Evolutionary conservation across 2,797 vertebrate species (phyloP), one percentile per base, ranked within the genome.

Genomic region (Lemur catta): DNA sequence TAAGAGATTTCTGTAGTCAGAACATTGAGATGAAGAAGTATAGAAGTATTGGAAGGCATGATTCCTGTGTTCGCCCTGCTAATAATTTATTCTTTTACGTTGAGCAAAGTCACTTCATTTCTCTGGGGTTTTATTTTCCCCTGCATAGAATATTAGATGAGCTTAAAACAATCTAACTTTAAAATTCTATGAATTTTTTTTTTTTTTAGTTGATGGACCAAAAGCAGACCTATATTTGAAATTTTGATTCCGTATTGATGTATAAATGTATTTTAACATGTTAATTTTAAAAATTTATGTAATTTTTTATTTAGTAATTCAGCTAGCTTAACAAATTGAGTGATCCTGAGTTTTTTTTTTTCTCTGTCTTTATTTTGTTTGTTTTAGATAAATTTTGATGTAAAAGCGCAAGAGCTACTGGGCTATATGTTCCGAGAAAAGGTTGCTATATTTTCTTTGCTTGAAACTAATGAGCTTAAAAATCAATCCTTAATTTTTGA

Each of bases 371-470:
- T 97, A 93, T 98, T 95, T 96, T 98, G 97, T 98, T 95, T 95
- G 52, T 97, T 96, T 93, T 99, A 99, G 99, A 99, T 99, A 98
- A 99, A 98, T 98, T 99, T 98, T 99, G 99, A 99, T 98, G 98
- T 98, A 98, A 98, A 96, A 98, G 99, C 99, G 98, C 99, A 97
- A 97, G 98, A 99, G 96, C 98, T 99, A 74, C 99, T 99, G 98
- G 98, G 98, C 99, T 99, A 97, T 98, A 98, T 99, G 99, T 99
- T 99, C 99, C 99, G 98, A 96, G 98, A 99, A 97, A 99, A 99
- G 99, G 99, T 99, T 98, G 98, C 98, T 97, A 82, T 96, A 72
- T 98, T 98, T 97, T 95, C 82, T 98, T 97, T 97, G 96, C 95
- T 98, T 91, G 2, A 97, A 94, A 95, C 79, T 97, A 97, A 86